Conservation (phyloP, 2,888 invertebrate genomes). For the Noctuana brunneofusca region DNA sequence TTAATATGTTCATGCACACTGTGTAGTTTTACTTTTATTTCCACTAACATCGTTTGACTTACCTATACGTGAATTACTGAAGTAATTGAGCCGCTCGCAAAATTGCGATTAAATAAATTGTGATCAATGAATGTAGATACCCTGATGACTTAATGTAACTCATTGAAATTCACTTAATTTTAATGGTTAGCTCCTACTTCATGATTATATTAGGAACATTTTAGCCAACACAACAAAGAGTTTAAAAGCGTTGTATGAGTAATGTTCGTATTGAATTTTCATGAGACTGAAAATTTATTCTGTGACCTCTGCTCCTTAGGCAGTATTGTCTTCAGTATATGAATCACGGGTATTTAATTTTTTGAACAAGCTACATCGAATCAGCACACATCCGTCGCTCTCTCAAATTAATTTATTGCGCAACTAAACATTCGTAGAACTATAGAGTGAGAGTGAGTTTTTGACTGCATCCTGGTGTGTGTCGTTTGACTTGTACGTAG, state of each 20-base stretch:
- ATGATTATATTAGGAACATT: not conserved
- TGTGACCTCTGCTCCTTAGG: slow-evolving; percentile 66
- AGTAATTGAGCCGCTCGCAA: not conserved
- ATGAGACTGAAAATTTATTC: slow-evolving; percentile 64
- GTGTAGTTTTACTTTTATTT: slow-evolving; percentile 41
- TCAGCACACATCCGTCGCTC: slow-evolving; percentile 7
- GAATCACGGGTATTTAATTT: slow-evolving; percentile 49
- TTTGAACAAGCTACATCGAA: not conserved
- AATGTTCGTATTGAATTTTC: slow-evolving; percentile 62
- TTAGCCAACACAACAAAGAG: not conserved
- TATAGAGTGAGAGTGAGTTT: slow-evolving; percentile 23
- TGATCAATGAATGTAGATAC: not conserved
- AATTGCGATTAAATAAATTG: too few species aligned
- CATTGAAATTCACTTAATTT: not conserved
- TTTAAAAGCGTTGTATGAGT: slow-evolving; percentile 48
- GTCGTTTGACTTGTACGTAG: slow-evolving; percentile 21
- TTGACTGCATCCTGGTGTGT: slow-evolving; percentile 28
- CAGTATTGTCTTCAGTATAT: slow-evolving; percentile 59
- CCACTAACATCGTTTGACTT: too few species aligned
- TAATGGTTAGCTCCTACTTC: not conserved
- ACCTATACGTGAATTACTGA: too few species aligned
- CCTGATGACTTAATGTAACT: not conserved
- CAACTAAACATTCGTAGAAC: slow-evolving; percentile 8
- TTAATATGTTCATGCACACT: slow-evolving; percentile 41
- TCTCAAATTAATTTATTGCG: slow-evolving; percentile 18